A percentile compares a stretch with the other conserved stretches of the same genome.
Conservation (phyloP, 2,888 invertebrate species). For the Chesias legatella region DNA sequence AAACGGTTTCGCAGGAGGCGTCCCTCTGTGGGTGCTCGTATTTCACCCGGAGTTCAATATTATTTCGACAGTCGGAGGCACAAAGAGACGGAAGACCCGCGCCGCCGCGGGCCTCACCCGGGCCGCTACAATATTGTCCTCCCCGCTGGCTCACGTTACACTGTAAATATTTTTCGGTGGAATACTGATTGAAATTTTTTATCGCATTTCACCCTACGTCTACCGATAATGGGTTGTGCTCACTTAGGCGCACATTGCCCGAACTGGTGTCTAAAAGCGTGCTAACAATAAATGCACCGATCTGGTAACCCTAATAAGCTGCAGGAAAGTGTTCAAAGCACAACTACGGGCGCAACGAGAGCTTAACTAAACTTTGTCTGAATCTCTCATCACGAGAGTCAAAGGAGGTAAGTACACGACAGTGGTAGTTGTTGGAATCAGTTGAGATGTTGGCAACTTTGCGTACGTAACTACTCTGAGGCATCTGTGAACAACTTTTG, state of each 20-base stretch:
- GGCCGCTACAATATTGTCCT: constrained; percentile 76
- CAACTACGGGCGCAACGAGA: constrained; percentile 9
- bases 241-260: constrained; percentile 52
- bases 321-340: constrained; percentile 14
- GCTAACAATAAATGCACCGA: constrained; percentile 31
- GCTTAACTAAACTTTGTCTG: constrained; percentile 16
- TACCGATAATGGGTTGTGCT: constrained; percentile 67
- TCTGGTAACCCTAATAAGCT: constrained; percentile 14
- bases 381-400: constrained; percentile 13
- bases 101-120: constrained; percentile 64
- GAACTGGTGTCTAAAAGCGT: constrained; percentile 37
- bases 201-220: constrained; percentile 68
- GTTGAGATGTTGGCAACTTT: constrained; percentile 12
- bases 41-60: constrained; percentile 77
- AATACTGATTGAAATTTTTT: constrained; percentile 76
- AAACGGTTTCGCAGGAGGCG: constrained; percentile 69
- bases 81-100: constrained; percentile 73
- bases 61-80: constrained; percentile 71
- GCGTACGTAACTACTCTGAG: constrained; percentile 1
- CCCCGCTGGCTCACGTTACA: constrained; percentile 73
- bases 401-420: constrained; percentile 13
- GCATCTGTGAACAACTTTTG: too few species aligned
- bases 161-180: constrained; percentile 77
- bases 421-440: constrained; percentile 10
- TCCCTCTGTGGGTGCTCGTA: constrained; percentile 71